Conservation (phyloP, 2,113 vertebrate species). For the Archocentrus centrarchus region DNA sequence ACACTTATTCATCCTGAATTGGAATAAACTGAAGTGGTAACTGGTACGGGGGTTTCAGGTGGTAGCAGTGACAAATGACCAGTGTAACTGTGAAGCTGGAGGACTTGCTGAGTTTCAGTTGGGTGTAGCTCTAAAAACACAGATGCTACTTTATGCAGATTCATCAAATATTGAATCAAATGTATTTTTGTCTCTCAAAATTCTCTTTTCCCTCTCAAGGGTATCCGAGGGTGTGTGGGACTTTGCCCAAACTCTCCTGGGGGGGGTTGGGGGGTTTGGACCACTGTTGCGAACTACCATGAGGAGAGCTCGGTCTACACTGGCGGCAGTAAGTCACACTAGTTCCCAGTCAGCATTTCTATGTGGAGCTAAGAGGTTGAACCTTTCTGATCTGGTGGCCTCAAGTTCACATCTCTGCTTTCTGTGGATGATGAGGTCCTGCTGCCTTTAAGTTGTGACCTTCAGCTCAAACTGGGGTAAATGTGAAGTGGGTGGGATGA, state of each 20-base stretch:
- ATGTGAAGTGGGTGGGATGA: too few species aligned
- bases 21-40: neutral
- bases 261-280: neutral
- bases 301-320: neutral
- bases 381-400: neutral
- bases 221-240: neutral
- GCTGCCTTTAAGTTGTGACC: neutral
- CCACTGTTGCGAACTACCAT: neutral
- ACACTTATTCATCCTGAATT: neutral
- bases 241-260: neutral
- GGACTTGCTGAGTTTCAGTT: neutral
- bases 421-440: neutral
- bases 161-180: neutral
- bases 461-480: too few species aligned
- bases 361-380: neutral
- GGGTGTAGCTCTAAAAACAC: neutral
- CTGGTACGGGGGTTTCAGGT: neutral
- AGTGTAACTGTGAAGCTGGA: neutral
- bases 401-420: neutral
- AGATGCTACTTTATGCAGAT: neutral
- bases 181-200: neutral
- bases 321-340: neutral
- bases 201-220: neutral
- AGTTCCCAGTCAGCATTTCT: neutral
- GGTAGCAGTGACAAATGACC: neutral